Percentiles rank a stretch among this genome's conserved stretches.
Conservation (phyloP, 2,113 vertebrate genomes). For the Poecile atricapillus region DNA sequence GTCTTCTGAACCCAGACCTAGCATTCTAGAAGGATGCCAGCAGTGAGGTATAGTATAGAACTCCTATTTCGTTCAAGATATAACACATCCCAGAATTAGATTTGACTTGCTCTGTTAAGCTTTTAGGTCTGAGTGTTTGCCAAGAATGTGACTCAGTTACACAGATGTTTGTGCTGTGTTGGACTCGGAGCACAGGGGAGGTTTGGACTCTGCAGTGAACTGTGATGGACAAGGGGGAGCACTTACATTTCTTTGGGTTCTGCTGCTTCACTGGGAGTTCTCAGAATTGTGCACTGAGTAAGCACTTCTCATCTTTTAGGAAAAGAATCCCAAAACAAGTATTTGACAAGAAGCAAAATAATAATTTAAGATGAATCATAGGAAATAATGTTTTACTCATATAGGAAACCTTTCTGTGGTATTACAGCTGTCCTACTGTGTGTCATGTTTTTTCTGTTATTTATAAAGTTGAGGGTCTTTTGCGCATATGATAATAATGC, state of each 20-base stretch:
- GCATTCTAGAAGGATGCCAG: conserved; percentile 28
- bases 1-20: conserved; percentile 28
- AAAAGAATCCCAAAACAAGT: not conserved
- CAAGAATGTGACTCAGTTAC: not conserved
- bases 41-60: conserved; percentile 39
- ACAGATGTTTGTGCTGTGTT: not conserved
- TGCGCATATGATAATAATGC: not conserved
- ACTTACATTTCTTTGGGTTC: not conserved
- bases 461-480: not conserved
- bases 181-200: not conserved
- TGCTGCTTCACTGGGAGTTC: not conserved
- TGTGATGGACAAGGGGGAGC: not conserved
- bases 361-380: not conserved
- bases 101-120: not conserved
- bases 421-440: not conserved
- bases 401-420: not conserved
- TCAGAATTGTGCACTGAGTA: not conserved
- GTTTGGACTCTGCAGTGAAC: not conserved
- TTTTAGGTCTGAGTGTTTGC: not conserved
- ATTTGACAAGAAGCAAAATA: not conserved
- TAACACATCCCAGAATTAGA: not conserved
- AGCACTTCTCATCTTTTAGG: not conserved
- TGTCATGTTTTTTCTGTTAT: not conserved
- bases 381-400: not conserved
- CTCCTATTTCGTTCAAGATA: not conserved